Conservation (phyloP, 2,113 vertebrate genomes). For the Thalassoma bifasciatum region DNA sequence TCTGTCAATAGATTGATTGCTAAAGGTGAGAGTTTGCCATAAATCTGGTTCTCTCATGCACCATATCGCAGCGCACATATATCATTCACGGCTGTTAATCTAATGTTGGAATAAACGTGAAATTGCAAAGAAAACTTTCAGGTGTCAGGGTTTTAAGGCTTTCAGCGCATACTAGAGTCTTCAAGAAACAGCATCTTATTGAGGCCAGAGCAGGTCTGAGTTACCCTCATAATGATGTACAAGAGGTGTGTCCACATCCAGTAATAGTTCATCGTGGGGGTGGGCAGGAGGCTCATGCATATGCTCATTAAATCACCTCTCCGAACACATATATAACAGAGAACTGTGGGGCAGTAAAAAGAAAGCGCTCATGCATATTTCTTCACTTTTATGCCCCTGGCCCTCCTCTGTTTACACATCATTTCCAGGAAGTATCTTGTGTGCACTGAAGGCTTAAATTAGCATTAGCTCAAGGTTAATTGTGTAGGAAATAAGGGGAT, state of each 20-base stretch:
- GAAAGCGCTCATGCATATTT: slow-evolving; percentile 27
- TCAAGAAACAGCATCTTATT: not conserved
- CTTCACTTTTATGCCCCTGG: slow-evolving; percentile 25
- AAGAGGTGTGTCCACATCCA: slow-evolving; percentile 20
- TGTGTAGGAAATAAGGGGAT: slow-evolving; percentile 56
- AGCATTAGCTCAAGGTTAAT: slow-evolving; percentile 68
- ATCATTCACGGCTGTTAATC: too few species aligned
- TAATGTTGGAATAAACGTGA: not conserved
- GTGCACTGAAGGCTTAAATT: slow-evolving; percentile 61
- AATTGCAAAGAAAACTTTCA: not conserved
- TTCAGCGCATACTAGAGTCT: not conserved
- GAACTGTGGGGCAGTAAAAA: not conserved
- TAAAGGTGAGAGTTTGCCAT: too few species aligned
- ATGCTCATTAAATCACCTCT: slow-evolving; percentile 24
- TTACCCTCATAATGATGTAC: not conserved
- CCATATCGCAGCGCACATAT: too few species aligned
- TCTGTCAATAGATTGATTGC: too few species aligned
- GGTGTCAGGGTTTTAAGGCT: not conserved
- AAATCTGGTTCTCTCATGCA: too few species aligned
- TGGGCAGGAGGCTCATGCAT: slow-evolving; percentile 23
- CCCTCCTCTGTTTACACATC: slow-evolving; percentile 54
- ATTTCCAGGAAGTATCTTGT: slow-evolving; percentile 54
- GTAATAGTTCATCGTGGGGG: slow-evolving; percentile 19
- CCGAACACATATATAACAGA: slow-evolving; percentile 3
- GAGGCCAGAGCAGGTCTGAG: not conserved